Evolutionary conservation across 2,113 vertebrate genomes (phyloP).

Genomic region (Phrynocephalus versicolor): DNA sequence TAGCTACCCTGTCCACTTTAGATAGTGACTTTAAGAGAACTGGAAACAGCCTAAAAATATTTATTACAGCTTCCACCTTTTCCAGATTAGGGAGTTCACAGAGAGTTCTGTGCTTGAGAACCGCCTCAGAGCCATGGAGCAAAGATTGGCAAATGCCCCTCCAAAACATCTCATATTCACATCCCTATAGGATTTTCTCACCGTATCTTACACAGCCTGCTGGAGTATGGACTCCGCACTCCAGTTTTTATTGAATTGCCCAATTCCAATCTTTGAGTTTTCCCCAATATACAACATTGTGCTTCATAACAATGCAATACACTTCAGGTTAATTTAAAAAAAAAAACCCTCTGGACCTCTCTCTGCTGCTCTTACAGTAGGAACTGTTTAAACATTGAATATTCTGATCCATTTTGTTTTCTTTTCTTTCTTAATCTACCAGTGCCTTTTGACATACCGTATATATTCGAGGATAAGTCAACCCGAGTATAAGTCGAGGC

Average conservation of each 20-base stretch:
- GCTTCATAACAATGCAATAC: neutral
- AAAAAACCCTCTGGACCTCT: too few relatives aligned
- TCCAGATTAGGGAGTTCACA: neutral
- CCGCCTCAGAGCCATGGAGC: neutral
- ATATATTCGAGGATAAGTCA: too few relatives aligned
- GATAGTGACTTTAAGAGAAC: too few relatives aligned
- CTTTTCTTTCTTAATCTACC: neutral
- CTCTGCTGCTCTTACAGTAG: neutral
- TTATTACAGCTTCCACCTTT: neutral
- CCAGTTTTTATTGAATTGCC: neutral
- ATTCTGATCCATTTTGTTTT: neutral
- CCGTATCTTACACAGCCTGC: neutral
- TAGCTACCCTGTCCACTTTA: neutral
- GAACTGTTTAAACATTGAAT: neutral
- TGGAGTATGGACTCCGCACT: neutral
- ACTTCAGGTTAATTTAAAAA: neutral
- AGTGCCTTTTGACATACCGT: neutral
- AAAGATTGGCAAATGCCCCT: neutral
- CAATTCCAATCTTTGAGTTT: neutral
- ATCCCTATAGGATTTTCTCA: neutral
- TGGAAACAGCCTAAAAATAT: neutral
- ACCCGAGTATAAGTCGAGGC: too few relatives aligned
- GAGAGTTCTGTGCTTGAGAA: neutral
- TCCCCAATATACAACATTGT: too few relatives aligned
- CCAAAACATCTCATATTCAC: neutral